Evolutionary conservation across 2,888 invertebrate genomes (phyloP).

Genomic region (Spialia ferax): DNA sequence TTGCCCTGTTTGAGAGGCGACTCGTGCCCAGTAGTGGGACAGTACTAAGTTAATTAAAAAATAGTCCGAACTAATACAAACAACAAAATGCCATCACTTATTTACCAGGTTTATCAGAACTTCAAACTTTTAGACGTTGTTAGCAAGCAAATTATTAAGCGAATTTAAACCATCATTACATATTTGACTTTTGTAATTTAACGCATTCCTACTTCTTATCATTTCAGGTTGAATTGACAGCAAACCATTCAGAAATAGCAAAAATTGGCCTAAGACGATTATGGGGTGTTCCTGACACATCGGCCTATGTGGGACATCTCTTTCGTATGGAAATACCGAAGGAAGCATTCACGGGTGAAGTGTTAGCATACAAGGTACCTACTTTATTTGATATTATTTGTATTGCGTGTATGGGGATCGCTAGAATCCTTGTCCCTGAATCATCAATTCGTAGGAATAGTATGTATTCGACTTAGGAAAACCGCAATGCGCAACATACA

Average conservation of each 20-base stretch:
- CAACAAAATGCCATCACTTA: no score
- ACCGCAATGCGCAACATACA: slow-evolving; percentile 25
- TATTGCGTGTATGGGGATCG: slow-evolving; percentile 7
- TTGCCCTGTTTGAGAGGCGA: no score
- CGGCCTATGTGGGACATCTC: slow-evolving; percentile 90
- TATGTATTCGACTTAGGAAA: slow-evolving; percentile 1
- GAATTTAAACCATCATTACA: no score
- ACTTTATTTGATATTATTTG: slow-evolving; percentile 26
- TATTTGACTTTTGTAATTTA: neutral
- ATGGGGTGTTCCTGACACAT: slow-evolving; percentile 88
- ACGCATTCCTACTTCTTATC: slow-evolving; percentile 27
- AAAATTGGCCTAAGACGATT: slow-evolving; percentile 83
- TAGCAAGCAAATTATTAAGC: no score
- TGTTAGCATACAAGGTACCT: slow-evolving; percentile 90
- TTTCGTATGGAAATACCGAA: slow-evolving; percentile 91
- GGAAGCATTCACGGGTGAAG: slow-evolving; percentile 89
- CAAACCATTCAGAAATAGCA: slow-evolving; percentile 79
- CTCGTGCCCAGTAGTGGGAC: no score
- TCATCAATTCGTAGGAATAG: slow-evolving; percentile 14
- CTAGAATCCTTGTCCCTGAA: slow-evolving; percentile 10
- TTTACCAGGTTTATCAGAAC: no score
- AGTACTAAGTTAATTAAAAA: no score
- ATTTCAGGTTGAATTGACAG: slow-evolving; percentile 77
- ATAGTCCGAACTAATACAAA: no score
- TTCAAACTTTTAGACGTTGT: no score